Evolutionary conservation across 2,797 vertebrate species (phyloP).

Genomic region (Sebastes matsubarae): DNA sequence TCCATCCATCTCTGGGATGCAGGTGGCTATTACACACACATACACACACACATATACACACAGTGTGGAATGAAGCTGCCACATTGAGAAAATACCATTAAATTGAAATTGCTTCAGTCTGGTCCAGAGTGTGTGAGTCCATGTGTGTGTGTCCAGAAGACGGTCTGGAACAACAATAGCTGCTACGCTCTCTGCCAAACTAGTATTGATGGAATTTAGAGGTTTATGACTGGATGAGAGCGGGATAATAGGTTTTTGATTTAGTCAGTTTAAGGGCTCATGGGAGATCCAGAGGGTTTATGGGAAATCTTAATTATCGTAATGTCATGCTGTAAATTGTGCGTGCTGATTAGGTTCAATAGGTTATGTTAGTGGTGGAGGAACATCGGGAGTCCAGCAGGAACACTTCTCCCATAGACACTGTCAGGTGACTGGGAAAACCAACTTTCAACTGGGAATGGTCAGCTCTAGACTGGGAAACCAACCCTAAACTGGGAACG

Average conservation of each 20-base stretch:
- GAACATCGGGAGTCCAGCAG: not conserved
- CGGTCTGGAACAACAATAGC: slow-evolving; percentile 35
- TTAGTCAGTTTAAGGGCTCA: not conserved
- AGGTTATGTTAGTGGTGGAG: not conserved
- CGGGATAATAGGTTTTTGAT: not conserved
- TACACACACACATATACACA: slow-evolving; percentile 18
- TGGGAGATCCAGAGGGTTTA: not conserved
- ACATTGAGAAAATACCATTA: slow-evolving; percentile 76
- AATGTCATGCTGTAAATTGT: slow-evolving; percentile 6
- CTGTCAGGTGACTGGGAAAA: not conserved
- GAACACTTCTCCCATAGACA: not conserved
- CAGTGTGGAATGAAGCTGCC: slow-evolving; percentile 56
- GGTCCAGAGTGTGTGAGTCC: slow-evolving; percentile 33
- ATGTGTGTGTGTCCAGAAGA: slow-evolving; percentile 41
- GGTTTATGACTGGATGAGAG: not conserved
- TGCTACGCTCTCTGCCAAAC: not conserved
- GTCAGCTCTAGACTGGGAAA: not conserved
- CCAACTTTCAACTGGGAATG: not conserved
- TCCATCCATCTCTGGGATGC: slow-evolving; percentile 71
- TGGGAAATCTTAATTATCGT: not conserved
- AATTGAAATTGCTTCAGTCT: slow-evolving; percentile 70
- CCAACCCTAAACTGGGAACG: not conserved
- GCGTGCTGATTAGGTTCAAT: slow-evolving; percentile 8
- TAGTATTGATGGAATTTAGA: slow-evolving; percentile 8
- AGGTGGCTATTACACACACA: slow-evolving; percentile 68